These are phyloP conservation scores for Brachionus manjavacas DNA, from an alignment of 1,140 invertebrate genomes.

Conservation along the genomic window DNA sequence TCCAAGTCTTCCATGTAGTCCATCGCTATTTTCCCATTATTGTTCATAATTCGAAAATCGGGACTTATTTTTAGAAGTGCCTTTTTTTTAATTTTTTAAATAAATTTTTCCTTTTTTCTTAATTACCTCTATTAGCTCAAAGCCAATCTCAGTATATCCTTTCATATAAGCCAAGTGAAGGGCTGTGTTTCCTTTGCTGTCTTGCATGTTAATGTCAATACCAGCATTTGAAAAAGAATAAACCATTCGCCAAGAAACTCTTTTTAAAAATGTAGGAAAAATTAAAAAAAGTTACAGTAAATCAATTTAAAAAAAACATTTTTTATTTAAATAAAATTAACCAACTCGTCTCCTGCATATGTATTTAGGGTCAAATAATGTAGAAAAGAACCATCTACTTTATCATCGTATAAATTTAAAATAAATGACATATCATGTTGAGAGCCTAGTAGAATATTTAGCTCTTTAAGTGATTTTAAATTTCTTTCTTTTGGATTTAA, in stretches of 20 bases:
- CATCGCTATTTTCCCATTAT: neutral
- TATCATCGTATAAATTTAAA: neutral
- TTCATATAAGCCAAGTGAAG: slow-evolving; percentile 47
- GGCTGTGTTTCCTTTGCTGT: slow-evolving; percentile 47
- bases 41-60: slow-evolving; percentile 16
- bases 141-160: slow-evolving; percentile 14
- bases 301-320: neutral
- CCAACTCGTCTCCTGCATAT: neutral
- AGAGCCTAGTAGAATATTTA: neutral
- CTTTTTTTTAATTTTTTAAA: neutral
- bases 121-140: slow-evolving; percentile 31
- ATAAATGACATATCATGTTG: neutral
- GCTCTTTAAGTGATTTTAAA: neutral
- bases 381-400: neutral
- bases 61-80: neutral
- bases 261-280: neutral
- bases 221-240: slow-evolving; percentile 52
- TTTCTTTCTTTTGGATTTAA: neutral
- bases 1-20: slow-evolving; percentile 24
- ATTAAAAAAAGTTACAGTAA: neutral
- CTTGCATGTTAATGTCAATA: slow-evolving; percentile 46
- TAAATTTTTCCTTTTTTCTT: neutral
- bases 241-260: slow-evolving; percentile 47
- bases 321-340: neutral
- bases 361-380: neutral